A percentile compares a stretch with the other conserved stretches of the same genome.
Evolutionary conservation across 1,140 invertebrate genomes (phyloP).

Genomic region (Brachionus koreanus): DNA sequence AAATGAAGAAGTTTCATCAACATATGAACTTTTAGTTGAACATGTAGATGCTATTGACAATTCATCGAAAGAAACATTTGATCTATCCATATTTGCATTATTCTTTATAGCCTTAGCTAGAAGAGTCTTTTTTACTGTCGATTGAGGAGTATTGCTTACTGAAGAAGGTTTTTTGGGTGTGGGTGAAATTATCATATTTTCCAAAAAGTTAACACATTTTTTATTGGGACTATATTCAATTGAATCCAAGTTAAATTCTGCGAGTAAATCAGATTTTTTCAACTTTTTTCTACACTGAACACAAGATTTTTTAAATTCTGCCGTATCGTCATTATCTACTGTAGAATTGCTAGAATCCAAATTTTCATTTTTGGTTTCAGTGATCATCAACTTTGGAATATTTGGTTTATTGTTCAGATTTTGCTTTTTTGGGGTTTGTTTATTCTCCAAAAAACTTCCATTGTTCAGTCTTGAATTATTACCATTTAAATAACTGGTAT

Average conservation of each 20-base stretch:
- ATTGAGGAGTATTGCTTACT: slow-evolving; percentile 19
- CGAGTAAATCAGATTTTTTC: background rate
- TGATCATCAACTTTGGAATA: background rate
- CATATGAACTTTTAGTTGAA: background rate
- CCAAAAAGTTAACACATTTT: slow-evolving; percentile 23
- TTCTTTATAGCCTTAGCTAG: slow-evolving; percentile 37
- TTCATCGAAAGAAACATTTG: slow-evolving; percentile 17
- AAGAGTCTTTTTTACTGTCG: slow-evolving; percentile 26
- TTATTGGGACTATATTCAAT: slow-evolving; percentile 22
- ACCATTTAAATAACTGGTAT: background rate
- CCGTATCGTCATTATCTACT: background rate
- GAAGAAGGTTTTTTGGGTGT: background rate
- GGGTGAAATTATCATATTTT: background rate
- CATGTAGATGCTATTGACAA: background rate
- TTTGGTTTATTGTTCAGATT: background rate
- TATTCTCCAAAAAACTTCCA: slow-evolving; percentile 26
- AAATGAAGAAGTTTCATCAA: background rate
- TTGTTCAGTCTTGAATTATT: slow-evolving; percentile 5
- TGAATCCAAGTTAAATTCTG: background rate
- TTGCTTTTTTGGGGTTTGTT: background rate
- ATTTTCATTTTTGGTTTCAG: background rate
- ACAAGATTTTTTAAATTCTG: background rate
- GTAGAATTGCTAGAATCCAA: background rate
- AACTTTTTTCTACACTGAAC: background rate
- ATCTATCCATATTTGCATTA: background rate